Evolutionary conservation across 2,113 vertebrate genomes (phyloP), one percentile per base, ranked within the genome.

Genomic region (Otus sunia): DNA sequence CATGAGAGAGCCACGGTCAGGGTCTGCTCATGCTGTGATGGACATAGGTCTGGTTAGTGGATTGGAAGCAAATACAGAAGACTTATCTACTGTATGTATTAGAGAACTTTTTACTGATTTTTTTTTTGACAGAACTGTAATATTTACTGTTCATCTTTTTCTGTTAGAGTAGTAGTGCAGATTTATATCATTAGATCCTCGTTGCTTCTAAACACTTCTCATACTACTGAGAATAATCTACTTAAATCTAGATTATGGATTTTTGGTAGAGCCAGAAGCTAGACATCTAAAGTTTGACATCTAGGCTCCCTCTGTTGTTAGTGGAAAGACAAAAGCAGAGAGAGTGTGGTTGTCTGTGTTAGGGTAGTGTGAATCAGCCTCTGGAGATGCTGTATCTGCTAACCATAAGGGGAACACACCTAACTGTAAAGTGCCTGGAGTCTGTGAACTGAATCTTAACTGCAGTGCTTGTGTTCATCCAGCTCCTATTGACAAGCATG

Each of bases 1-100:
- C 3, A 41, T 36, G 2, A 97, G 97, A 62, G 98, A 99, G 75
- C 83, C 94, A 0, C 59, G 73, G 6, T 98, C 92, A 2, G 98
- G 98, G 15, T 99, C 99, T 56, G 96, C 97, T 39, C 98, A 98
- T 37, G 98, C 98, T 0, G 99, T 99, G 76, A 99, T 99, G 98
- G 98, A 99, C 92, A 99, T 99, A 77, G 94, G 98, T 68, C 95
- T 99, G 95, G 98, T 99, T 9, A 99, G 98, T 22, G 99, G 99
- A 34, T 85, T 99, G 77, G 96, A 88, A 8, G 98, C 98, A 13
- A 90, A 98, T 47, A 78, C 98, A 74, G 98, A 99, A 30, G 99
- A 99, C 62, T 98, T 99, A 89, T 82, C 91, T 73, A 97, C 95
- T 97, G 99, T 99, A 97, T 98, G 95, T 93, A 41, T 73, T 66